Percentiles rank a stretch among this genome's conserved stretches.
phyloP scores from a whole-genome alignment of 2,797 vertebrate genomes.

The Sebastes baramenuke region DNA sequence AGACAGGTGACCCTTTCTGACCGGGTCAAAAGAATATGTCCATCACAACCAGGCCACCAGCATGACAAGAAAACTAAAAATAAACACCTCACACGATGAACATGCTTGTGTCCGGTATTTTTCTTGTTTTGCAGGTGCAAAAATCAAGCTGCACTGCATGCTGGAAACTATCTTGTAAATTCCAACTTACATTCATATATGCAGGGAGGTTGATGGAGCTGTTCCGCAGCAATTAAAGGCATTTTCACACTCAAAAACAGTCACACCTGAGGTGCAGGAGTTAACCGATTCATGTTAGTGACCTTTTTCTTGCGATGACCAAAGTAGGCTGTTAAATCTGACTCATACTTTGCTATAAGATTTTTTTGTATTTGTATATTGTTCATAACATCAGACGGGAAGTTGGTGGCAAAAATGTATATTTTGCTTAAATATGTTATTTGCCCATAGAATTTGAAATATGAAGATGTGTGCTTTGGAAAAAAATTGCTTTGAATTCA shows the following conservation, averaged over 20 bases:
- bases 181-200: not conserved
- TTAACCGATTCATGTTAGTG: not conserved
- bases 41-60: not conserved
- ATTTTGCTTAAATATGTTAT: not conserved
- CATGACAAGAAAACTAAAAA: not conserved
- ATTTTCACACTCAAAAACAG: not conserved
- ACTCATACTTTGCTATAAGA: too few species aligned
- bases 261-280: not conserved
- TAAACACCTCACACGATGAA: not conserved
- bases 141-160: not conserved
- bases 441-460: not conserved
- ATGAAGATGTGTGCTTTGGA: not conserved
- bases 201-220: not conserved
- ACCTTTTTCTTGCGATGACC: not conserved
- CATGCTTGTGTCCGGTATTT: not conserved
- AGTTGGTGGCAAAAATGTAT: not conserved
- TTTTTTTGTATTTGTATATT: not conserved
- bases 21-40: not conserved
- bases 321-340: not conserved
- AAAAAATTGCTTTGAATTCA: not conserved
- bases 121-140: not conserved
- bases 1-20: not conserved
- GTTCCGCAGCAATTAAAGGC: not conserved
- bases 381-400: not conserved
- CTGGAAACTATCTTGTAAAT: not conserved